Evolutionary conservation across 2,113 vertebrate species (phyloP).

Genomic region (Engraulis encrasicolus): DNA sequence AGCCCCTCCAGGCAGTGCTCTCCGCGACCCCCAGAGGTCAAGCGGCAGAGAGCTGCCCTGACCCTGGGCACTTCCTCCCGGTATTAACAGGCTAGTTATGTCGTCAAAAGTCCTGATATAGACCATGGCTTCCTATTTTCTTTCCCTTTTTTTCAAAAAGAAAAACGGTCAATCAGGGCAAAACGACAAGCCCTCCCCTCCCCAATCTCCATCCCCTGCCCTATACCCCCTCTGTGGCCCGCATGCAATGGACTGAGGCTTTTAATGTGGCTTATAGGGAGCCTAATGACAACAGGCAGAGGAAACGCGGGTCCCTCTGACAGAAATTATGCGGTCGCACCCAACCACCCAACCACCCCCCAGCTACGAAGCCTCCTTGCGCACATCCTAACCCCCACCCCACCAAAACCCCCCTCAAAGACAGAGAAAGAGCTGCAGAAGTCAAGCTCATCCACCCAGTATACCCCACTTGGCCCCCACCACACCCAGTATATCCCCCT

Average conservation of each 20-base stretch:
- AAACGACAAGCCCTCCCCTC: slow-evolving; percentile 50
- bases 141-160: no score
- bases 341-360: slow-evolving; percentile 56
- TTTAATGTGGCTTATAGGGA: slow-evolving; percentile 72
- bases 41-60: slow-evolving; percentile 80
- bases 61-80: slow-evolving; percentile 88
- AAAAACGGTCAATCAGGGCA: slow-evolving; percentile 77
- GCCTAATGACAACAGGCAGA: slow-evolving; percentile 73
- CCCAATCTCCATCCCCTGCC: no score
- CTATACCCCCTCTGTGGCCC: slow-evolving; percentile 47
- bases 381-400: neutral
- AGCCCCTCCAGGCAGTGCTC: slow-evolving; percentile 87
- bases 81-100: slow-evolving; percentile 81
- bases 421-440: slow-evolving; percentile 44
- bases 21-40: slow-evolving; percentile 83
- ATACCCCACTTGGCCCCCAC: neutral
- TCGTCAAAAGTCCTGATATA: slow-evolving; percentile 79
- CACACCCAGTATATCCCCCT: neutral
- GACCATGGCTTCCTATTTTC: slow-evolving; percentile 77
- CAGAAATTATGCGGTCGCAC: slow-evolving; percentile 71
- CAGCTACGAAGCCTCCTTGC: slow-evolving; percentile 66
- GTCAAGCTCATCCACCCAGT: slow-evolving; percentile 41
- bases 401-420: neutral
- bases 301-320: slow-evolving; percentile 69
- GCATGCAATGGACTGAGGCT: slow-evolving; percentile 61